Evolutionary conservation across 2,888 invertebrate genomes (phyloP).

Genomic region (Rhingia rostrata): DNA sequence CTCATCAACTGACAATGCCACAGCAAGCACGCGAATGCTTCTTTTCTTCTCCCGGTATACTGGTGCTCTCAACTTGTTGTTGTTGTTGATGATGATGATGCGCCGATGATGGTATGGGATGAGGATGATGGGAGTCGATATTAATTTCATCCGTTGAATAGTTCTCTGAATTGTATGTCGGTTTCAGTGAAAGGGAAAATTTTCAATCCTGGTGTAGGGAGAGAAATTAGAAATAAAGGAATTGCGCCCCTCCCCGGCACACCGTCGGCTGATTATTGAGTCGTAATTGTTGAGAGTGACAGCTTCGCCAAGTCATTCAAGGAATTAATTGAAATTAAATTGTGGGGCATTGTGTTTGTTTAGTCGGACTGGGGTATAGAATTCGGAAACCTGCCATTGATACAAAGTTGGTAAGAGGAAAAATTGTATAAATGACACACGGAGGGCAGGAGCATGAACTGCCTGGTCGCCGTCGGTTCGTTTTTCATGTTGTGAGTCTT

Average conservation of each 20-base stretch:
- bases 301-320: conserved; percentile 75
- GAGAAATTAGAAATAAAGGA: conserved; percentile 37
- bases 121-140: conserved; percentile 67
- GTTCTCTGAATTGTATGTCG: conserved; percentile 62
- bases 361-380: background rate
- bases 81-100: conserved; percentile 51
- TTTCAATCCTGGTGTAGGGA: conserved; percentile 37
- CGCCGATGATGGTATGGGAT: too few relatives aligned
- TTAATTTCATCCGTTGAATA: conserved; percentile 70
- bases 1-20: conserved; percentile 72
- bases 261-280: conserved; percentile 59
- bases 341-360: conserved; percentile 69
- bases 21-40: conserved; percentile 26
- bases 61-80: conserved; percentile 18
- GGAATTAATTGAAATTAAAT: conserved; percentile 77
- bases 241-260: conserved; percentile 24
- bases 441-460: too few relatives aligned
- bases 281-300: conserved; percentile 69
- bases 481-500: too few relatives aligned
- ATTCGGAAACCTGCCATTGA: too few relatives aligned
- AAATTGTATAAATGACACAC: too few relatives aligned
- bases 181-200: conserved; percentile 52
- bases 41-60: conserved; percentile 41
- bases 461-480: too few relatives aligned
- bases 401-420: too few relatives aligned